phyloP scores from a whole-genome alignment of 2,113 vertebrate genomes.

The Ranitomeya imitator region DNA sequence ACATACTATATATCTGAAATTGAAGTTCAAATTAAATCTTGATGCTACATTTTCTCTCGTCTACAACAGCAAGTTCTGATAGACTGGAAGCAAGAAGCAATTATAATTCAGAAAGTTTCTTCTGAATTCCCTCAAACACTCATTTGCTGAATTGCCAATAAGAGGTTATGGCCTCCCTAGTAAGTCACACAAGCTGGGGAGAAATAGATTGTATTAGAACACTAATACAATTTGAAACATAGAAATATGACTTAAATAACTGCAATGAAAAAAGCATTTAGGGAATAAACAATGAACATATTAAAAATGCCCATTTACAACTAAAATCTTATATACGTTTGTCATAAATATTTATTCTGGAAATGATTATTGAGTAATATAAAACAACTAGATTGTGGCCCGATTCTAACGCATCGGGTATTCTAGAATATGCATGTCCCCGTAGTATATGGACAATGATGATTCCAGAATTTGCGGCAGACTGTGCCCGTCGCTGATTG shows the following conservation, averaged over 20 bases:
- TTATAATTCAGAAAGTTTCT: constrained; percentile 37
- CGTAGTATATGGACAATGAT: no score
- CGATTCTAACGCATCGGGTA: no score
- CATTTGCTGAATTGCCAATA: constrained; percentile 30
- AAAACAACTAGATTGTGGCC: no score
- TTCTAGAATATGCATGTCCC: no score
- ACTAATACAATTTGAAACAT: neutral
- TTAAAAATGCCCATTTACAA: neutral
- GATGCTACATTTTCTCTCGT: neutral
- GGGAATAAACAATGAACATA: neutral
- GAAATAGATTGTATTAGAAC: constrained; percentile 17
- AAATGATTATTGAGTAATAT: neutral
- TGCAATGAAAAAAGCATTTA: neutral
- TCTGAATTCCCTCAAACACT: constrained; percentile 23
- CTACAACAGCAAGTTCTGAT: neutral
- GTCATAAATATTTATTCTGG: neutral
- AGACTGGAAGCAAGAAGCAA: constrained; percentile 8
- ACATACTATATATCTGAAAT: no score
- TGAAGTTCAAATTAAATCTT: neutral
- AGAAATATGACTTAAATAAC: neutral
- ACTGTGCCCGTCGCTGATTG: no score
- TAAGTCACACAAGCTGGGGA: neutral
- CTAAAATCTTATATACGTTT: neutral
- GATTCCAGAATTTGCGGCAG: no score
- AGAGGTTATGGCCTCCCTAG: constrained; percentile 20